Base-by-base conservation (phyloP, 2,888 invertebrate genomes). In the Tetropium fuscum region DNA sequence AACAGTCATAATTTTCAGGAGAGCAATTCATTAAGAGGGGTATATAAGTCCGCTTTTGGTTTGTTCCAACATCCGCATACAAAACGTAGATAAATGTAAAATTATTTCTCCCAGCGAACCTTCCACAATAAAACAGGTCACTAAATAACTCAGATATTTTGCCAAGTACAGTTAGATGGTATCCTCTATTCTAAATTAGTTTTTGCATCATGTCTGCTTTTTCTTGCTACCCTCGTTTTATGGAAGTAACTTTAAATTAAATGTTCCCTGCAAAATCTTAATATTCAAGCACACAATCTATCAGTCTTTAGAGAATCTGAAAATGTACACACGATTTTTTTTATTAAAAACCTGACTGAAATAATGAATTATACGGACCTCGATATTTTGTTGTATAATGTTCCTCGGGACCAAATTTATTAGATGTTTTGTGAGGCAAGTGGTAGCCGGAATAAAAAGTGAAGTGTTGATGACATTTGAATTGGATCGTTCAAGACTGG, bases 1-100 rank as follows among this genome's bases (percentile, higher is more conserved):
- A 63, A 63, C 51, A 27, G 47, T 59, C 40, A 55, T 63, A 63
- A 63, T 53, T 63, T 60, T 49, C 57, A 13, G 38, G 20, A 22
- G 53, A 60, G 49, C 57, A 60, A 60, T 63, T 60, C 60, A 57
- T 63, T 63, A 57, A 56, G 44, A 49, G 43, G 11, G 36, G 44
- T 38, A 22, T 34, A 13, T 20, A 15, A 25, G 20, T 43, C 15
- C 8, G 34, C 15, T 22, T 34, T 22, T 27, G 18, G 40, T 53
- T 53, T 20, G 38, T 32, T 32, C 7, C 40, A 40, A 44, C 48
- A 41, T 11, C 40, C 15, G 47, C 36, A 51, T 34, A 60, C 53
- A 53, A 60, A 59, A 60, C 67, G 60, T 54, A 69, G 69, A 70
- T 68, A 68, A 70, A 70, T 70, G 68, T 66, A 66, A 68, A 70